phyloP scores from a whole-genome alignment of 2,888 invertebrate species.

The Nudaria mundana region DNA sequence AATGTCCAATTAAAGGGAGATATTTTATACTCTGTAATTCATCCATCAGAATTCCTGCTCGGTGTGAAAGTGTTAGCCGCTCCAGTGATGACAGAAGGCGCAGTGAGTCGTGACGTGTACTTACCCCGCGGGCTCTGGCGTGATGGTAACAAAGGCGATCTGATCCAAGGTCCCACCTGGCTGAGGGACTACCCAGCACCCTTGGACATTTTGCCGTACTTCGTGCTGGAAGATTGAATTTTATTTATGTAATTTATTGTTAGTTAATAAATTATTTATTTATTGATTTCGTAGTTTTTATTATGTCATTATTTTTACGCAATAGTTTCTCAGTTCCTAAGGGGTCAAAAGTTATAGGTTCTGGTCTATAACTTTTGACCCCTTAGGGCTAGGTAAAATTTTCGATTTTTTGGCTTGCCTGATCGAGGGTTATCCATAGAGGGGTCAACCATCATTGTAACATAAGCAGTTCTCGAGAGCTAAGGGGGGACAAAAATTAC shows the following conservation, averaged over 20 bases:
- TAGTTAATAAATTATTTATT: not conserved
- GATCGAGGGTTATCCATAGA: no score
- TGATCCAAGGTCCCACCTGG: slow-evolving; percentile 77
- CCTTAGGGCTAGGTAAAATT: no score
- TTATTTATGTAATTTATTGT: slow-evolving; percentile 15
- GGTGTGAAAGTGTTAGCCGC: slow-evolving; percentile 86
- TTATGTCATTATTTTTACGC: not conserved
- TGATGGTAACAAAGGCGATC: slow-evolving; percentile 64
- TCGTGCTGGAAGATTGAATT: slow-evolving; percentile 54
- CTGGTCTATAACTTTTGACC: no score
- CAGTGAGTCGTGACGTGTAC: slow-evolving; percentile 83
- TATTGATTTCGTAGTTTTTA: not conserved
- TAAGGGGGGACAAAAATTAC: no score
- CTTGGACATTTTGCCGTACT: slow-evolving; percentile 83
- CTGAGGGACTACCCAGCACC: slow-evolving; percentile 83
- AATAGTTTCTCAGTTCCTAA: no score
- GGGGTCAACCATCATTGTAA: no score
- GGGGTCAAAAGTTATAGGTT: no score
- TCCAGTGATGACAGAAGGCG: slow-evolving; percentile 84
- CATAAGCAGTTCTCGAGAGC: no score
- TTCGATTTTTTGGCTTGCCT: no score
- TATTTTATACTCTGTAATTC: not conserved
- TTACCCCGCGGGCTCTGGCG: slow-evolving; percentile 87
- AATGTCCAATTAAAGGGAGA: no score
- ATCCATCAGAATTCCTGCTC: slow-evolving; percentile 84